phyloP scores from a whole-genome alignment of 2,113 vertebrate genomes.

The Oreotrochilus melanogaster region DNA sequence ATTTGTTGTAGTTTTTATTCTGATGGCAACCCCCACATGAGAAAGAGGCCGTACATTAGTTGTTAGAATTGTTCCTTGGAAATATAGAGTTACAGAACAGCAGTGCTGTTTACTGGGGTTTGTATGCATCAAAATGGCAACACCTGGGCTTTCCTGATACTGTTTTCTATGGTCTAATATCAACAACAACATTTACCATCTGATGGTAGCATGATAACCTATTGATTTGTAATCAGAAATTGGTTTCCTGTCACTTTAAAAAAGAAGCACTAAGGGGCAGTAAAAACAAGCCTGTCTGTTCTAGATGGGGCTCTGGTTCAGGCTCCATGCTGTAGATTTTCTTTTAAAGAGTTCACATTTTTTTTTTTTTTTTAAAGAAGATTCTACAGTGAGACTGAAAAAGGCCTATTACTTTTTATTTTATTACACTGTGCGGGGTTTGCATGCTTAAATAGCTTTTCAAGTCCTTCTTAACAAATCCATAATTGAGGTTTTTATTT shows the following conservation, averaged over 20 bases:
- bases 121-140: background rate
- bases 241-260: conserved; percentile 82
- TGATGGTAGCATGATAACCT: conserved; percentile 35
- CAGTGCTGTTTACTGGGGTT: background rate
- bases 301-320: conserved; percentile 52
- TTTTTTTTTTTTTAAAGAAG: background rate
- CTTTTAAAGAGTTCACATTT: background rate
- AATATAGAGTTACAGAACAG: background rate
- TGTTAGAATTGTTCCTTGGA: background rate
- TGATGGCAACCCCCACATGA: background rate
- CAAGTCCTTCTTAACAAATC: background rate
- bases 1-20: background rate
- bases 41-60: background rate
- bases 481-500: background rate
- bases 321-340: background rate
- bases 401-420: background rate
- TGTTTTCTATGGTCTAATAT: background rate
- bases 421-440: background rate
- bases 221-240: conserved; percentile 80
- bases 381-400: background rate
- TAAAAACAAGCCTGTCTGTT: conserved; percentile 75
- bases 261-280: conserved; percentile 78
- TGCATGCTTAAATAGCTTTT: background rate
- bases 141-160: background rate
- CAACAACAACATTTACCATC: background rate